Base-by-base conservation (phyloP, 2,113 vertebrate species). In the Trogon surrucura region DNA sequence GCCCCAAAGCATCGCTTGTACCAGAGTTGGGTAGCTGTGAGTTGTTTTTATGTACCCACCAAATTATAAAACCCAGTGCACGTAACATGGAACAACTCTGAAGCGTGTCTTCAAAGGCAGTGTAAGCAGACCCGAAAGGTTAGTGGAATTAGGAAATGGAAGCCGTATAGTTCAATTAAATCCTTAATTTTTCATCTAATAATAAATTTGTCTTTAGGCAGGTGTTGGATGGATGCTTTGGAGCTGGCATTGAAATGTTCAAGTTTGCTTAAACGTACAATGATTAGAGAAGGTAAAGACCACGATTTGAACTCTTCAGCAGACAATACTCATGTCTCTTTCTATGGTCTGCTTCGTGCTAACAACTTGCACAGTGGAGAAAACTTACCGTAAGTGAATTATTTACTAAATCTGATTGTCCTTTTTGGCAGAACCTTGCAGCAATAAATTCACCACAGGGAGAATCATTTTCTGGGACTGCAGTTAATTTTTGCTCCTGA, bases 151-250 rank as follows among this genome's bases (percentile, higher is more conserved):
- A 84, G 36, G 56, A 72, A 71, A 62, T 17, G 25, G 20, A 75
- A 48, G 22, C 47, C 36, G 13, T 73, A 20, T 21, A 54, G 38
- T 70, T 82, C 14, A 57, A 34, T 36, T 66, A 81, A 73, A 92
- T 70, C 36, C 8, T 74, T 78, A 16, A 17, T 25, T 41, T 96
- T 78, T 81, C 27, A 32, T 74, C 65, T 94, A 92, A 83, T 48
- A 74, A 30, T 87, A 29, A 51, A 60, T 94, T 50, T 95, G 5
- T 94, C 60, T 97, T 82, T 91, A 99, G 99, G 99, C 77, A 98
- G 99, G 69, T 99, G 99, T 97, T 99, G 99, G 99, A 99, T 99
- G 99, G 99, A 99, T 81, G 99, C 99, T 90, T 97, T 99, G 95
- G 99, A 99, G 94, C 97, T 99, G 97, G 99, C 99, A 94, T 98